A percentile compares a stretch with the other conserved stretches of the same genome.
These are phyloP conservation scores for Microcebus lehilahytsara DNA, from an alignment of 2,113 vertebrate genomes.

Conservation along the genomic window DNA sequence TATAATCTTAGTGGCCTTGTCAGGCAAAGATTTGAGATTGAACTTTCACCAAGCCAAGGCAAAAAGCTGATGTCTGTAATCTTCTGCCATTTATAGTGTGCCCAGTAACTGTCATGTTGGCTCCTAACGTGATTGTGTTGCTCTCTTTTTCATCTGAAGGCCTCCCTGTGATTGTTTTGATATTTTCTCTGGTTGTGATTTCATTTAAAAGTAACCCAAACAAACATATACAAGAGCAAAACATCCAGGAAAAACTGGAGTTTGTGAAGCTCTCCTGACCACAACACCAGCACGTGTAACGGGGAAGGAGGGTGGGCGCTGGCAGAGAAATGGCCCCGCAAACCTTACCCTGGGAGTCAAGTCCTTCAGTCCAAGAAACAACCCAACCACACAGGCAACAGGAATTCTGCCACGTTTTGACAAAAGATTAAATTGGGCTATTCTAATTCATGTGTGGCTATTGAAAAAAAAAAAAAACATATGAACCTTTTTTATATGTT, in stretches of 20 bases:
- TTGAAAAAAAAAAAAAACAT: background rate
- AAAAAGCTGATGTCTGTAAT: too few species aligned
- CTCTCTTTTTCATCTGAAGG: background rate
- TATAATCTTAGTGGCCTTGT: rapidly evolving
- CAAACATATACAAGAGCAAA: background rate
- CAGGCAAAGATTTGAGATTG: background rate
- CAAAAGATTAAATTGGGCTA: background rate
- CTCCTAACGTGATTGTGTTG: background rate
- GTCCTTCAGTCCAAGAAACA: rapidly evolving
- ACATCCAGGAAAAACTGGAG: background rate
- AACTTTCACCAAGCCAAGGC: background rate
- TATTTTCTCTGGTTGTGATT: background rate
- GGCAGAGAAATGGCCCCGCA: rapidly evolving
- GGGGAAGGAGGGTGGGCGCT: rapidly evolving
- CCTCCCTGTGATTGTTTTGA: background rate
- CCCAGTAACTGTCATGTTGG: background rate
- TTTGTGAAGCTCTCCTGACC: background rate
- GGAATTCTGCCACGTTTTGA: background rate
- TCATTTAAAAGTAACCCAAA: background rate
- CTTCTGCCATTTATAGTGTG: background rate
- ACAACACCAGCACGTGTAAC: rapidly evolving
- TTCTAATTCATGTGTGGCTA: background rate
- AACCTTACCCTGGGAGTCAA: background rate
- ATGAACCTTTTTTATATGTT: background rate
- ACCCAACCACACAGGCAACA: background rate